Conservation (phyloP, 2,113 vertebrate genomes). For the Oryzias melastigma region DNA sequence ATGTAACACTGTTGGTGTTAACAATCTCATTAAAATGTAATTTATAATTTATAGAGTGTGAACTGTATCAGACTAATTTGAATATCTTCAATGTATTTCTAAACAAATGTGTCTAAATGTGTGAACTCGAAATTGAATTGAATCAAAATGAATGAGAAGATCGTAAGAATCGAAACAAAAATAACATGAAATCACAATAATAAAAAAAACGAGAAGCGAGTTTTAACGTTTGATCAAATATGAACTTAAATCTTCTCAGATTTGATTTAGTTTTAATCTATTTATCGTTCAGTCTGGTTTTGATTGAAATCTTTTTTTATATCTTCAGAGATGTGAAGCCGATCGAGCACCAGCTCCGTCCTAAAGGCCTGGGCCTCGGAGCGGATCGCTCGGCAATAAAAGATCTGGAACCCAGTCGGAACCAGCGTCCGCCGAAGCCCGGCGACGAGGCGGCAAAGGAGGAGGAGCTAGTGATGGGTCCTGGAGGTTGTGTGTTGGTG, state of each 20-base stretch:
- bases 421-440: constrained; percentile 68
- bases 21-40: too few species aligned
- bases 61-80: too few species aligned
- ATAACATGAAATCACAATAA: too few species aligned
- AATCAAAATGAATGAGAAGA: too few species aligned
- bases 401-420: constrained; percentile 71
- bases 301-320: constrained; percentile 4
- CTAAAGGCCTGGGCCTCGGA: constrained; percentile 87
- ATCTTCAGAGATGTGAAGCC: constrained; percentile 82
- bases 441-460: constrained; percentile 77
- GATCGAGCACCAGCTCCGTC: constrained; percentile 81
- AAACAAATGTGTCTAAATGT: too few species aligned
- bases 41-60: too few species aligned
- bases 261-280: neutral
- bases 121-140: too few species aligned
- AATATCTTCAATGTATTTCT: too few species aligned
- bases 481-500: constrained; percentile 80
- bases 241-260: neutral
- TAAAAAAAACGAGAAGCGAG: too few species aligned
- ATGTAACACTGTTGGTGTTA: too few species aligned
- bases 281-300: constrained; percentile 12
- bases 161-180: too few species aligned
- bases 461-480: constrained; percentile 77
- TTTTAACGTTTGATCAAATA: too few species aligned
- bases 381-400: constrained; percentile 80